phyloP scores from a whole-genome alignment of 2,888 invertebrate genomes.

The Euphydryas editha region DNA sequence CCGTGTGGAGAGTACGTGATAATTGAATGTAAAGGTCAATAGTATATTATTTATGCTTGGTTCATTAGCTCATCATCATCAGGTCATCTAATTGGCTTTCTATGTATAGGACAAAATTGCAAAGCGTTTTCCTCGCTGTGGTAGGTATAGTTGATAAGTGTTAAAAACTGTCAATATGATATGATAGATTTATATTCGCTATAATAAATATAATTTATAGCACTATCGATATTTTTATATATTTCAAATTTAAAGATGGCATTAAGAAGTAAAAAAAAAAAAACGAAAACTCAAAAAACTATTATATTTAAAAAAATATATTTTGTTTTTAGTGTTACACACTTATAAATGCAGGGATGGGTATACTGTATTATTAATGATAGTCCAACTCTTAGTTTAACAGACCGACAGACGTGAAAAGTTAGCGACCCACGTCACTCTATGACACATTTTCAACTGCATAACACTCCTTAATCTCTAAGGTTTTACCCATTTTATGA shows the following conservation, averaged over 20 bases:
- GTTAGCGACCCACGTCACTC: conserved; percentile 31
- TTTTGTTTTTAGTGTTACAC: not conserved
- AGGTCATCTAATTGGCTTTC: no score
- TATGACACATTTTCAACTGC: conserved; percentile 26
- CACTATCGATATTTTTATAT: not conserved
- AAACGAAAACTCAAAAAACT: not conserved
- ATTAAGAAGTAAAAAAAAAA: no score
- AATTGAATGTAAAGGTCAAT: no score
- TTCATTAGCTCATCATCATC: no score
- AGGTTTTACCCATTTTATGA: not conserved
- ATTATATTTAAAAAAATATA: not conserved
- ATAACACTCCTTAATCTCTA: conserved; percentile 16
- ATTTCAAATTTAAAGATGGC: not conserved
- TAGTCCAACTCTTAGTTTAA: conserved; percentile 22
- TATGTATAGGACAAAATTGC: no score
- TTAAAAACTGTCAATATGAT: no score
- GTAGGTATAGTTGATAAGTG: no score
- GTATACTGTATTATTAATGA: conserved; percentile 22
- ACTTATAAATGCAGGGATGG: not conserved
- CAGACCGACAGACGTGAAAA: conserved; percentile 23
- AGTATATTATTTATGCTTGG: no score
- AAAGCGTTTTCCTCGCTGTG: no score
- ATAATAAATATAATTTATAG: not conserved
- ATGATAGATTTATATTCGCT: no score
- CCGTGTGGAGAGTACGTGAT: no score